Evolutionary conservation across 2,797 vertebrate species (phyloP).

Genomic region (Epinephelus awoara): DNA sequence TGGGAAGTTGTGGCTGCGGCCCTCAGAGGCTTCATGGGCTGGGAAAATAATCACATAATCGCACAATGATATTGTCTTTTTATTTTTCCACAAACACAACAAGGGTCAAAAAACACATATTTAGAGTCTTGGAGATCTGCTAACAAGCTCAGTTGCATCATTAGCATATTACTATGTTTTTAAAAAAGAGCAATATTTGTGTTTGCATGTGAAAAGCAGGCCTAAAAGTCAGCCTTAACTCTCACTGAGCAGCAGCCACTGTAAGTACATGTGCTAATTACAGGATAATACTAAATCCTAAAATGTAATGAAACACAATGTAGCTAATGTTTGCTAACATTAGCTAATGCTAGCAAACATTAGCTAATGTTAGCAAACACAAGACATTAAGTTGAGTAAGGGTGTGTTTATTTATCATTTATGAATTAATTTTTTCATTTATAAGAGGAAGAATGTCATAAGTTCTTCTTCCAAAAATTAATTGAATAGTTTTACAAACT

Average conservation of each 20-base stretch:
- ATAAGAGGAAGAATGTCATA: not conserved
- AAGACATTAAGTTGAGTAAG: not conserved
- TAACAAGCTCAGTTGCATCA: too few relatives aligned
- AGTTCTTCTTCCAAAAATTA: not conserved
- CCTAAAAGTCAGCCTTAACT: not conserved
- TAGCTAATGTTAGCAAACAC: not conserved
- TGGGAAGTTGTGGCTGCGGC: slow-evolving; percentile 98
- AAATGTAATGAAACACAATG: not conserved
- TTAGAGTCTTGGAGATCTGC: too few relatives aligned
- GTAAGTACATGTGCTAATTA: not conserved
- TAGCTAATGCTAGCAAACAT: not conserved
- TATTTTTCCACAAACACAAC: not conserved
- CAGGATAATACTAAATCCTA: not conserved
- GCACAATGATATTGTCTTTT: not conserved
- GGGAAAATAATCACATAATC: slow-evolving; percentile 20
- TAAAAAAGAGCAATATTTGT: too few relatives aligned
- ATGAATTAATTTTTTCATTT: not conserved
- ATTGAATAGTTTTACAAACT: too few relatives aligned
- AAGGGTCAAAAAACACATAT: not conserved
- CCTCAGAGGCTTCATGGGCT: slow-evolving; percentile 99
- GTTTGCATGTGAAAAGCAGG: too few relatives aligned
- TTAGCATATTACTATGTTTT: too few relatives aligned
- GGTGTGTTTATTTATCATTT: not conserved
- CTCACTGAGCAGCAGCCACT: not conserved
- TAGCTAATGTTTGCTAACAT: not conserved